A percentile compares a stretch with the other conserved stretches of the same genome.
Evolutionary conservation across 2,797 vertebrate genomes (phyloP).

Genomic region (Tolypeutes matacus): DNA sequence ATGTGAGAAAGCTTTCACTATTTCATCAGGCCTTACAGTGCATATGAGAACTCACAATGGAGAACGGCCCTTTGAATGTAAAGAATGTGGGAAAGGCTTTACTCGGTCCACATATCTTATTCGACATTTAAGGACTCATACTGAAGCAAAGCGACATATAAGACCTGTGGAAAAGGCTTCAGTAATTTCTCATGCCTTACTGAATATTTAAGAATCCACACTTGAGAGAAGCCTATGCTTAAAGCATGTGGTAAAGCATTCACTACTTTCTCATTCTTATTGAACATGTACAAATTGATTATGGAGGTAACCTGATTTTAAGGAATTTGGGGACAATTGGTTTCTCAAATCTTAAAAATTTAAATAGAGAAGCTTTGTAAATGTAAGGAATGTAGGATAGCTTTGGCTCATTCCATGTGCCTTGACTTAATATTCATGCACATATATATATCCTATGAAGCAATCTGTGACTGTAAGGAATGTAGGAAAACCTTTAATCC

Average conservation of each 20-base stretch:
- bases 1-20: background rate
- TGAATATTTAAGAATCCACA: background rate
- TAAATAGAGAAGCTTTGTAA: no score
- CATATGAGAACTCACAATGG: slow-evolving; percentile 16
- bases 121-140: background rate
- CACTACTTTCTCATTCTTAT: background rate
- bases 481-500: no score
- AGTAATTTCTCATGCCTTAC: background rate
- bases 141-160: background rate
- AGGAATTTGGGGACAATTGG: background rate
- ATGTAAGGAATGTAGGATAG: background rate
- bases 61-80: background rate
- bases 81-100: background rate
- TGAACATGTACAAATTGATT: background rate
- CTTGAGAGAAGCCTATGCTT: no score
- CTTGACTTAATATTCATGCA: background rate
- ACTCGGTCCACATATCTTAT: background rate
- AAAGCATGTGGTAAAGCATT: background rate
- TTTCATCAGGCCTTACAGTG: background rate
- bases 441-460: background rate
- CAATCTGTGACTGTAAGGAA: no score
- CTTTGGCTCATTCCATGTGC: background rate
- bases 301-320: background rate
- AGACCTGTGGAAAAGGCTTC: background rate
- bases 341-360: background rate